These are phyloP conservation scores for Buathra laborator DNA, from an alignment of 2,888 invertebrate species.

Conservation along the genomic window DNA sequence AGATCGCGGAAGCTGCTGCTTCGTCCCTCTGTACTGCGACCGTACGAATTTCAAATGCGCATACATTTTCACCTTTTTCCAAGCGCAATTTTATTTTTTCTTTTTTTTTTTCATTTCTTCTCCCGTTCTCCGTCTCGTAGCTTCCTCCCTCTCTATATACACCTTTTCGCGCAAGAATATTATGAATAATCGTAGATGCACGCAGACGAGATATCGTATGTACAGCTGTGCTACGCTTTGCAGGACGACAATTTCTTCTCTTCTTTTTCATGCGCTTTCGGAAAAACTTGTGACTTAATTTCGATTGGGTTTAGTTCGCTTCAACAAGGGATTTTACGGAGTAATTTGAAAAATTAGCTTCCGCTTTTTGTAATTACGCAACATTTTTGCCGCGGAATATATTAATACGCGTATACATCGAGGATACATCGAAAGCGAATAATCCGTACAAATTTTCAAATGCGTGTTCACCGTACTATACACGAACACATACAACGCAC, in stretches of 20 bases:
- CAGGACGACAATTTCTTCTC: background rate
- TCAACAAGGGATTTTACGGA: background rate
- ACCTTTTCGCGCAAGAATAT: slow-evolving; percentile 14
- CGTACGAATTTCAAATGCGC: slow-evolving; percentile 60
- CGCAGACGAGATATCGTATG: background rate
- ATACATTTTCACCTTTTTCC: slow-evolving; percentile 58
- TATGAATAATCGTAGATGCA: slow-evolving; percentile 33
- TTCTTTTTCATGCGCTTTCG: background rate
- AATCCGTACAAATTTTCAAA: background rate
- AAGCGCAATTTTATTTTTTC: background rate
- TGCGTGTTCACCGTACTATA: background rate
- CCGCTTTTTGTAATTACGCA: background rate
- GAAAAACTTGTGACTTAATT: background rate
- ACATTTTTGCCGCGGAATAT: background rate
- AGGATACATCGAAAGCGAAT: background rate
- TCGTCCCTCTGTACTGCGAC: slow-evolving; percentile 28
- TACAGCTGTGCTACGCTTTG: background rate
- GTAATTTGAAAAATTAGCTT: background rate
- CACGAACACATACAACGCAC: background rate
- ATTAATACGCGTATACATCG: too few species aligned
- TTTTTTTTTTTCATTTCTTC: slow-evolving; percentile 13
- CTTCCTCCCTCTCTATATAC: background rate
- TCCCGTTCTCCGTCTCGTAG: background rate
- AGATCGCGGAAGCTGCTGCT: slow-evolving; percentile 22
- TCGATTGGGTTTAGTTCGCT: background rate